phyloP scores from a whole-genome alignment of 1,140 invertebrate genomes.

The Caenorhabditis tropicalis region DNA sequence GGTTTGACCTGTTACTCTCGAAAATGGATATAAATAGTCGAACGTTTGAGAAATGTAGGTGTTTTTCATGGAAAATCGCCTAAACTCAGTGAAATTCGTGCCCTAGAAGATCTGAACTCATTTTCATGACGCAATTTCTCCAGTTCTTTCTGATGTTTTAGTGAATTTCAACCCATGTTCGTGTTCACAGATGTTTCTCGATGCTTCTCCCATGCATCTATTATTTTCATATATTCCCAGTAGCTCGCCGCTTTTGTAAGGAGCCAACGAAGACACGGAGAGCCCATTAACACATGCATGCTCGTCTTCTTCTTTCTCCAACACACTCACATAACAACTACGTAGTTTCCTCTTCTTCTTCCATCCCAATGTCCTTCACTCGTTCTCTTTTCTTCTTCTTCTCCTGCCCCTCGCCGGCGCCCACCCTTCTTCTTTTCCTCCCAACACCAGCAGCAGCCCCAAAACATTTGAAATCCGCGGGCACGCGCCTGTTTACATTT shows the following conservation, averaged over 20 bases:
- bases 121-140: not conserved
- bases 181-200: not conserved
- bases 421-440: not conserved
- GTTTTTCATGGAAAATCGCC: no score
- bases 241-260: not conserved
- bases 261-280: no score
- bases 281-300: slow-evolving; percentile 9
- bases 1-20: not conserved
- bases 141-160: not conserved
- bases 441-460: slow-evolving; percentile 9
- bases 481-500: slow-evolving; percentile 39
- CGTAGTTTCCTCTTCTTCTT: slow-evolving; percentile 20
- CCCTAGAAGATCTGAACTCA: no score
- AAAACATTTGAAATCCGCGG: slow-evolving; percentile 40
- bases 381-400: slow-evolving; percentile 14
- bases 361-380: slow-evolving; percentile 36
- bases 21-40: not conserved
- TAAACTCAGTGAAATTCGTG: no score
- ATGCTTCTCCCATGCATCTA: slow-evolving; percentile 6
- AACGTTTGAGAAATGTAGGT: no score
- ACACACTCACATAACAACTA: not conserved
- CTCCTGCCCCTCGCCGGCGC: not conserved
- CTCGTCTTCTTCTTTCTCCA: no score
- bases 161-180: not conserved
- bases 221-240: not conserved